Base-by-base conservation (phyloP, 2,888 invertebrate genomes). In the Lobophora halterata region DNA sequence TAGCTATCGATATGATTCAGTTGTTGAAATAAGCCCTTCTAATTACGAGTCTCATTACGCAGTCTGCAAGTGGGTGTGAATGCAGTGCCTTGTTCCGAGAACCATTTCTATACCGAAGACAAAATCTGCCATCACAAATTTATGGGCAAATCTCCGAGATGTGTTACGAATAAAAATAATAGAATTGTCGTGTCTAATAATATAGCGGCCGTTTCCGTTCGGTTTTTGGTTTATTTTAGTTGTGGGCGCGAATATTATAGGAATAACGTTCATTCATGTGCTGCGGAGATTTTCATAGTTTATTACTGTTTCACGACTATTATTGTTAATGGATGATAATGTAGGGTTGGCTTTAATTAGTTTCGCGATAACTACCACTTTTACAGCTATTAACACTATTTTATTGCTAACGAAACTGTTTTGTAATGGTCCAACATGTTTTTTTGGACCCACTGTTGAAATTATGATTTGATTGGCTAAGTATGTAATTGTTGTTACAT, bases 131-230 rank as follows among this genome's bases (percentile, higher is more conserved):
- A 70, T 65, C 67, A 55, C 65, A 75, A 76, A 82, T 82, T 82
- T 83, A 81, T 77, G 79, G 74, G 70, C 79, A 75, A 68, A 83
- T 77, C 81, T 74, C 79, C 61, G 70, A 80, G 82, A 82, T 82
- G 75, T 80, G 82, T 80, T 81, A 83, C 80, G 83, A 86, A 86
- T 86, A 86, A 87, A 87, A 87, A 87, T 86, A 87, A 87, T 86
- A 86, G 85, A 85, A 86, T 85, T 85, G 82, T 86, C 81, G 80
- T 76, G 66, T 85, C 86, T 86, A 86, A 85, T 85, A 86, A 87
- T 87, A 85, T 71, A 71, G 71, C 78, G 73, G 73, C 72, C 80
- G 82, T 81, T 87, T 87, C 86, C 86, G 86, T 79, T 83, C 77
- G 75, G 62, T 49, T 78, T 75, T 78, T 76, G 68, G 82, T 83